phyloP scores from a whole-genome alignment of 2,888 invertebrate genomes.

The Lepidocyrtoides sp. region DNA sequence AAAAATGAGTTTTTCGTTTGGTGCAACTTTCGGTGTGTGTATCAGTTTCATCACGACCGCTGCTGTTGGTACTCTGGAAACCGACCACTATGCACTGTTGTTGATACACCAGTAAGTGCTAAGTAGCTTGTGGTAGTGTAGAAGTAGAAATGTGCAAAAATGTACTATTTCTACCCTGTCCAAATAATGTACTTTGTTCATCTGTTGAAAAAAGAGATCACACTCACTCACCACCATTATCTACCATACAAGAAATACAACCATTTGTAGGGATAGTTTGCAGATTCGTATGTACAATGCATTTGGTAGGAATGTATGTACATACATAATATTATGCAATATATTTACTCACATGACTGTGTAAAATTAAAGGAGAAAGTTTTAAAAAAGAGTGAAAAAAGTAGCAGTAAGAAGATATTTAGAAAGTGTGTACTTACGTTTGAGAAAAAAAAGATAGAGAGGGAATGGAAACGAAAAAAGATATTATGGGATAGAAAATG shows the following conservation, averaged over 20 bases:
- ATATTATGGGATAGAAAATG: conserved; percentile 39
- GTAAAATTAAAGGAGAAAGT: conserved; percentile 62
- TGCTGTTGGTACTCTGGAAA: neutral
- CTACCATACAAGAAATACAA: neutral
- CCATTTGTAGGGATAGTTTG: too few relatives aligned
- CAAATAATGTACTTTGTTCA: conserved; percentile 35
- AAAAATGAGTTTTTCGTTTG: neutral
- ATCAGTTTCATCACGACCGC: neutral
- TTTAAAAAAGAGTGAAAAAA: conserved; percentile 54
- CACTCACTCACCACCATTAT: conserved; percentile 30
- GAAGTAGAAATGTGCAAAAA: conserved; percentile 53
- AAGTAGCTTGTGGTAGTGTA: neutral
- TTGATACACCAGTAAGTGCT: neutral
- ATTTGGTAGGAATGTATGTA: neutral
- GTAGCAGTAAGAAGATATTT: neutral
- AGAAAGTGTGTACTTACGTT: conserved; percentile 1
- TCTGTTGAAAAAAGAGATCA: conserved; percentile 26
- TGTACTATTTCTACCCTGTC: conserved; percentile 37
- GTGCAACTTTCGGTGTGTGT: neutral
- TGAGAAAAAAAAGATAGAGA: conserved; percentile 39
- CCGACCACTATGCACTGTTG: neutral
- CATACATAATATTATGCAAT: neutral
- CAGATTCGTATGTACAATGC: too few relatives aligned
- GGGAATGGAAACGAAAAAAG: conserved; percentile 24
- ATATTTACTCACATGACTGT: conserved; percentile 28